Base-by-base conservation (phyloP, 2,113 vertebrate genomes). In the Oncorhynchus nerka region DNA sequence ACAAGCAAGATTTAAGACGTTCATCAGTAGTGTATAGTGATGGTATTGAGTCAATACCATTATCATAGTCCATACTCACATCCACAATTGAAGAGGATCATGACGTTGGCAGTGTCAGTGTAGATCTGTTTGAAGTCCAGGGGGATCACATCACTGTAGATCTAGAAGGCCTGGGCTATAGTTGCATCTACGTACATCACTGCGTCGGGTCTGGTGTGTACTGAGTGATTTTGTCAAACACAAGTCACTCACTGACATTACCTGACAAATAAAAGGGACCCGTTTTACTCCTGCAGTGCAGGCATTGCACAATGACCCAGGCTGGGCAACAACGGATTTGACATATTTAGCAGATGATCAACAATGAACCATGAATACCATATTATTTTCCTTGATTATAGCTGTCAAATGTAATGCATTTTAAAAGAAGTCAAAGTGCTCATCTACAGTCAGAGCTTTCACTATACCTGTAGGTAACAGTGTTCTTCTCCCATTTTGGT, bases 381-480 rank as follows among this genome's bases (percentile, higher is more conserved):
- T 15, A 55, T 19, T 13, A 0, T 55, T 55, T 19, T 55, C 16
- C 51, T 19, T 19, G 16, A 55, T 15, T 39, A 4, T 55, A 55
- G 51, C 15, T 55, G 51, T 55, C 12, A 55, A 55, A 39, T 1
- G 16, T 19, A 55, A 15, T 55, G 51, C 15, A 39, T 8, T 39
- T 39, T 1, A 39, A 39, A 34, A 34, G 5, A 5, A 34, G 32
- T 34, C 32, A 34, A 34, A 34, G 32, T 34, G 32, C 32, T 34
- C 32, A 5, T 34, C 5, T 6, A 34, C 32, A 34, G 5, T 34
- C 5, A 34, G 34, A 62, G 59, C 4, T 70, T 15, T 11, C 57
- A 48, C 15, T 26, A 12, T 78, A 94, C 91, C 93, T 95, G 87
- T 95, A 92, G 4, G 90, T 95, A 73, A 94, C 74, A n/a, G 71